Evolutionary conservation across 2,888 invertebrate species (phyloP).

Genomic region (Hirudinaria manillensis): DNA sequence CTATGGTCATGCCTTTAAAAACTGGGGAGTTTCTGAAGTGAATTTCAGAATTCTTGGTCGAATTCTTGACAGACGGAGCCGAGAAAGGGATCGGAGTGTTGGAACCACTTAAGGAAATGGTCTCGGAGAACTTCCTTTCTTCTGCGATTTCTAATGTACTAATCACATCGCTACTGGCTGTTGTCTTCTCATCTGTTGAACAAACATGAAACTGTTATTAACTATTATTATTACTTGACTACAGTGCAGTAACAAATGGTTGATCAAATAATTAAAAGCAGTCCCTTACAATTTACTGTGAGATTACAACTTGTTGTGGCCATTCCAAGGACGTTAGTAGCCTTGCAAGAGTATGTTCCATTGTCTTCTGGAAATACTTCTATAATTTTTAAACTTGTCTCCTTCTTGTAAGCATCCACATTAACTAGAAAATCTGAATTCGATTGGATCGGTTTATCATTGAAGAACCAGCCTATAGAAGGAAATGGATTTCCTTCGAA

Average conservation of each 20-base stretch:
- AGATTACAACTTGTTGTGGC: conserved; percentile 77
- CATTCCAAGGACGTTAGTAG: conserved; percentile 75
- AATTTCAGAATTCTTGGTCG: conserved; percentile 28
- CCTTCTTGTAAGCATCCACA: conserved; percentile 67
- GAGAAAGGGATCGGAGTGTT: background rate
- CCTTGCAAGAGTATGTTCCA: conserved; percentile 87
- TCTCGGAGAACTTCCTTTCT: conserved; percentile 20
- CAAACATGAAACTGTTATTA: background rate
- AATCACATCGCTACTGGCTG: too few species aligned
- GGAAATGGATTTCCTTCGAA: conserved; percentile 39
- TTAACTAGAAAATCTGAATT: conserved; percentile 30
- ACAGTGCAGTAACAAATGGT: background rate
- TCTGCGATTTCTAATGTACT: background rate
- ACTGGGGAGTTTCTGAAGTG: conserved; percentile 28
- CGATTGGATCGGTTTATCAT: conserved; percentile 39
- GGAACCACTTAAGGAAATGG: conserved; percentile 21
- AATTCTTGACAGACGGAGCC: background rate
- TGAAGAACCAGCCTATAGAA: conserved; percentile 50
- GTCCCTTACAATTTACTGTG: conserved; percentile 51
- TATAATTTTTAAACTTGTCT: conserved; percentile 78
- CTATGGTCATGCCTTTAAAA: conserved; percentile 37
- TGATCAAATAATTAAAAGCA: background rate
- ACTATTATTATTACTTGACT: background rate
- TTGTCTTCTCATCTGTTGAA: too few species aligned
- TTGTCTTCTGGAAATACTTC: conserved; percentile 98